Evolutionary conservation across 30 jellyfish, hydroid and myxozoan species (phyloP).

Genomic region (Hydra vulgaris): DNA sequence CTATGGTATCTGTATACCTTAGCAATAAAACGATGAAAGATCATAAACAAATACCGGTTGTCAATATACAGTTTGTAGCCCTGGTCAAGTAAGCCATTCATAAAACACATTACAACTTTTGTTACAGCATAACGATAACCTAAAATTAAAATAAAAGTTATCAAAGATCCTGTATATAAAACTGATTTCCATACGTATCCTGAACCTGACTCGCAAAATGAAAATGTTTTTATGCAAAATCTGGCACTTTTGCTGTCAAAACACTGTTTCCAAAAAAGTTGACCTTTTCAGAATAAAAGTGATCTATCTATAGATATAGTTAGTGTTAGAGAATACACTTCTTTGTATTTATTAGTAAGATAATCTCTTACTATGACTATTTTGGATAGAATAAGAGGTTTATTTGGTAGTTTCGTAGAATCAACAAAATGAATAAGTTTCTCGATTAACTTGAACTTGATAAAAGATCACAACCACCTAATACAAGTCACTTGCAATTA

Average conservation of each 20-base stretch:
- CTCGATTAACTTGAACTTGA: background rate
- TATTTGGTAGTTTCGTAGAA: background rate
- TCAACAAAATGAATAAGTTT: constrained; percentile 7
- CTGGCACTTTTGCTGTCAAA: background rate
- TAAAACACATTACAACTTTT: background rate
- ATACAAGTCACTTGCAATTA: background rate
- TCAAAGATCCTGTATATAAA: constrained; percentile 1
- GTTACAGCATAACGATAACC: background rate
- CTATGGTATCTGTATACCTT: background rate
- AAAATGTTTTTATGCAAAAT: constrained; percentile 2
- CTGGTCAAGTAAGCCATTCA: background rate
- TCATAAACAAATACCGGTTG: constrained; percentile 1
- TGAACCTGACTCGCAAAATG: constrained; percentile 2
- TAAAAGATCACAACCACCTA: background rate
- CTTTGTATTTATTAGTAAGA: background rate
- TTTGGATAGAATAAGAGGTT: background rate
- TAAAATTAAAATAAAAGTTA: background rate
- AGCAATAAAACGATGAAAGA: constrained; percentile 1
- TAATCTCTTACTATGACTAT: background rate
- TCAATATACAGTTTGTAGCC: constrained; percentile 8
- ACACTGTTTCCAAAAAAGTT: background rate
- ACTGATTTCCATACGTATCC: background rate
- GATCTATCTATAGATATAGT: background rate
- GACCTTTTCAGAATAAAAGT: background rate
- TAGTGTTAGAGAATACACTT: background rate